Evolutionary conservation across 2,113 vertebrate species (phyloP).

Genomic region (Clinocottus analis): DNA sequence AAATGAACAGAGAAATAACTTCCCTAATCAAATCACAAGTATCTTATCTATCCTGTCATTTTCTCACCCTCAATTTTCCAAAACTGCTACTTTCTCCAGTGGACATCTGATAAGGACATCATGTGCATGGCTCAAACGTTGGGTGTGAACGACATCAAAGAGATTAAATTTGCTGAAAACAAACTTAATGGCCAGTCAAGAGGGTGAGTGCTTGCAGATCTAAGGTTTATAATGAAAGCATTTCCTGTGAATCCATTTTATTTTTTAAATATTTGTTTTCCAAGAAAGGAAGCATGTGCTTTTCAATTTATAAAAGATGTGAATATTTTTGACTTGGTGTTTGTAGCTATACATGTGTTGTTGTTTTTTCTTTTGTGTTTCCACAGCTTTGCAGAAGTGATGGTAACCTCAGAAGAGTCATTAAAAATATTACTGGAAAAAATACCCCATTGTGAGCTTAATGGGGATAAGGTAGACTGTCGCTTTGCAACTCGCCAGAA

Average conservation of each 20-base stretch:
- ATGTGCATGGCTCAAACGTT: constrained; percentile 85
- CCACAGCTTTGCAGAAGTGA: constrained; percentile 90
- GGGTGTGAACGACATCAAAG: constrained; percentile 90
- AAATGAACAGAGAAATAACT: background rate
- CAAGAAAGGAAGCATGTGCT: background rate
- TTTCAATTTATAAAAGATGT: background rate
- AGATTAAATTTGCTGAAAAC: constrained; percentile 95
- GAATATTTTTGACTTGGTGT: background rate
- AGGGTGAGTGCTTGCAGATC: constrained; percentile 84
- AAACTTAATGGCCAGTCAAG: constrained; percentile 94
- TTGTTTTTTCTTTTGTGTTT: constrained; percentile 11
- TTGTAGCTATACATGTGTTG: background rate
- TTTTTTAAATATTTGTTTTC: too few species aligned
- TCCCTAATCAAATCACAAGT: background rate
- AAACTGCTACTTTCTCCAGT: constrained; percentile 80
- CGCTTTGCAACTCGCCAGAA: constrained; percentile 91
- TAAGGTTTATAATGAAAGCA: background rate
- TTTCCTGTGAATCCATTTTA: background rate
- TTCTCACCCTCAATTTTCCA: background rate
- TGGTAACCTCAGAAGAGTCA: constrained; percentile 91
- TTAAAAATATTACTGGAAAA: constrained; percentile 90
- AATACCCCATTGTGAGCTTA: constrained; percentile 88
- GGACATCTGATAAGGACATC: constrained; percentile 94
- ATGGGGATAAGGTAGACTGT: constrained; percentile 91
- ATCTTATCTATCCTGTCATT: background rate